phyloP scores from a whole-genome alignment of 2,113 vertebrate genomes.

The Saccopteryx bilineata region DNA sequence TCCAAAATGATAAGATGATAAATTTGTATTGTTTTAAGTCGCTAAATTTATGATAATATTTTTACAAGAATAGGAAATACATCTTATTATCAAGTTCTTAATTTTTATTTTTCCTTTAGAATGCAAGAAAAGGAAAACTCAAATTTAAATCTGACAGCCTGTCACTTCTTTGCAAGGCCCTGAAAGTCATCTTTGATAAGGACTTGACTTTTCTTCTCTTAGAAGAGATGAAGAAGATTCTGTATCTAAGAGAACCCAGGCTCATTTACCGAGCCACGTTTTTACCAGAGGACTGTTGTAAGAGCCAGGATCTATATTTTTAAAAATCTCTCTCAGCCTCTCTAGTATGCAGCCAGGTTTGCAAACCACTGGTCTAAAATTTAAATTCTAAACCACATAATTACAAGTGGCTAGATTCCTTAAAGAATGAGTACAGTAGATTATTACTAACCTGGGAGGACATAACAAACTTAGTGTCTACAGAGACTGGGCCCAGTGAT shows the following conservation, averaged over 20 bases:
- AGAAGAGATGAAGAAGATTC: constrained; percentile 30
- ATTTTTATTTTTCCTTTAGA: constrained; percentile 25
- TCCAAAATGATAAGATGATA: not conserved
- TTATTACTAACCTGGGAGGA: constrained; percentile 61
- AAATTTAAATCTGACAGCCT: constrained; percentile 33
- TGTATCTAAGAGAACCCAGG: not conserved
- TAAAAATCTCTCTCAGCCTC: not conserved
- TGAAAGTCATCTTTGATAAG: not conserved
- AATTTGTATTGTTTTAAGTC: not conserved
- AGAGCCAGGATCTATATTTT: constrained; percentile 47
- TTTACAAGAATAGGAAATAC: constrained; percentile 48
- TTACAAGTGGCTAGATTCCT: constrained; percentile 19
- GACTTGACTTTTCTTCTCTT: constrained; percentile 48
- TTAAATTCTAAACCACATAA: constrained; percentile 69
- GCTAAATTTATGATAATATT: constrained; percentile 10
- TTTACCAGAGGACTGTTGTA: constrained; percentile 20
- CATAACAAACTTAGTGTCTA: not conserved
- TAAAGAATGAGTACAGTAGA: not conserved
- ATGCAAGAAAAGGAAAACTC: constrained; percentile 47
- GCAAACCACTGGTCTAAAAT: constrained; percentile 64
- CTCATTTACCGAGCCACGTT: not conserved
- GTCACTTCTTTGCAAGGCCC: not conserved
- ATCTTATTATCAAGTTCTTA: constrained; percentile 4
- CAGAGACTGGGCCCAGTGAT: constrained; percentile 24
- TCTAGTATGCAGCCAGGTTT: constrained; percentile 20